These are phyloP conservation scores for Eustalomyia histrio DNA, from an alignment of 2,888 invertebrate species.

Conservation along the genomic window DNA sequence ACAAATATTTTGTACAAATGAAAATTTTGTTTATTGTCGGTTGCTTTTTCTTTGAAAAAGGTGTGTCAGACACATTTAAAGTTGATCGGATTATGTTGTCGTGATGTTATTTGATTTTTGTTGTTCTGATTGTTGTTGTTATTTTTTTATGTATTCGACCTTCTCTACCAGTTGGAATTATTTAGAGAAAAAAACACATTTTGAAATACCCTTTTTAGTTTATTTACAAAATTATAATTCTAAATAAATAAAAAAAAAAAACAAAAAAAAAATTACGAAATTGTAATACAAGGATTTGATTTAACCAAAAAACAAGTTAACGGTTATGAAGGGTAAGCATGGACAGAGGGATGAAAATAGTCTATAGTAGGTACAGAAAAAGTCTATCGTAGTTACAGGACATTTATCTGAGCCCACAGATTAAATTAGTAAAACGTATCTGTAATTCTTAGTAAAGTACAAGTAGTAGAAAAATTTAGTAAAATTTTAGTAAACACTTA, in stretches of 20 bases:
- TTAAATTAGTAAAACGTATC: no score
- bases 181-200: slow-evolving; percentile 9
- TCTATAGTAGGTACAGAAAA: no score
- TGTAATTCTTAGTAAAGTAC: no score
- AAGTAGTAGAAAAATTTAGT: no score
- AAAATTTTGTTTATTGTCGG: slow-evolving; percentile 23
- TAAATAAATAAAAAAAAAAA: background rate
- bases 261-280: slow-evolving; percentile 5
- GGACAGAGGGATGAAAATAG: no score
- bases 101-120: slow-evolving; percentile 48
- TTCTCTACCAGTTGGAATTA: slow-evolving; percentile 31
- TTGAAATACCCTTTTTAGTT: slow-evolving; percentile 45
- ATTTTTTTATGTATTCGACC: slow-evolving; percentile 44
- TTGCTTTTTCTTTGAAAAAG: slow-evolving; percentile 23
- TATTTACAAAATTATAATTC: slow-evolving; percentile 34
- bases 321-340: no score
- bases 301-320: slow-evolving; percentile 7
- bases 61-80: slow-evolving; percentile 59
- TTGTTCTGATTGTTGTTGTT: background rate
- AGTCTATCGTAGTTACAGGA: no score
- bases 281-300: slow-evolving; percentile 32
- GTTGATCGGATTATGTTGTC: slow-evolving; percentile 63
- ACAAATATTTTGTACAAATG: slow-evolving; percentile 47
- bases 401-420: no score
- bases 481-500: no score